Evolutionary conservation across 2,888 invertebrate species (phyloP).

Genomic region (Microctonus brassicae): DNA sequence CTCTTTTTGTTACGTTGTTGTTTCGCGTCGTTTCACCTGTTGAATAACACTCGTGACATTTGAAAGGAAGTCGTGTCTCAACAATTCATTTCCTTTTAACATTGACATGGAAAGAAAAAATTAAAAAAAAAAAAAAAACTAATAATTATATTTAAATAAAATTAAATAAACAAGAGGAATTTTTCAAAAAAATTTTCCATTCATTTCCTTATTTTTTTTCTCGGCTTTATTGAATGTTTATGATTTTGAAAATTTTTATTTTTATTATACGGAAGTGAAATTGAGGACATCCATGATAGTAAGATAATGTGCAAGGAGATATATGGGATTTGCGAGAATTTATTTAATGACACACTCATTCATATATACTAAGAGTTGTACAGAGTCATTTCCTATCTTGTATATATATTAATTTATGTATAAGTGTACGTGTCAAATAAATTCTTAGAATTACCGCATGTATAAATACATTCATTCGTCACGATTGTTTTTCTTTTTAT

Average conservation of each 20-base stretch:
- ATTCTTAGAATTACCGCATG: background rate
- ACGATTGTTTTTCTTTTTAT: background rate
- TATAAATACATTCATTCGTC: background rate
- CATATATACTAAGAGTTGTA: background rate
- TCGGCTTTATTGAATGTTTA: too few relatives aligned
- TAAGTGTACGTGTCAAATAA: slow-evolving; percentile 24
- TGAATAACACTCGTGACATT: slow-evolving; percentile 2
- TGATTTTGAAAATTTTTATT: background rate
- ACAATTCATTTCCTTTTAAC: background rate
- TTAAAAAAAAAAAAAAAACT: background rate
- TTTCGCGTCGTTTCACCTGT: slow-evolving; percentile 19
- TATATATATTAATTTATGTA: too few relatives aligned
- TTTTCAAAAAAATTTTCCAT: background rate
- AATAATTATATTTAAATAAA: too few relatives aligned
- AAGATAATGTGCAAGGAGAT: background rate
- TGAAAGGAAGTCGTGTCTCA: background rate
- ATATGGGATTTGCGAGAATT: slow-evolving; percentile 42
- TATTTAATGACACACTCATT: slow-evolving; percentile 37
- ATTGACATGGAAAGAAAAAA: background rate
- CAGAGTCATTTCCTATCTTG: slow-evolving; percentile 1
- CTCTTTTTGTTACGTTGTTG: background rate
- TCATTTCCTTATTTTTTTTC: background rate
- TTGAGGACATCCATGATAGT: background rate
- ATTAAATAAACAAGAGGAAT: background rate
- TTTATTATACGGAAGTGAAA: background rate